A percentile compares a stretch with the other conserved stretches of the same genome.
Evolutionary conservation across 2,113 vertebrate species (phyloP).

Genomic region (Nyctibius bracteatus): DNA sequence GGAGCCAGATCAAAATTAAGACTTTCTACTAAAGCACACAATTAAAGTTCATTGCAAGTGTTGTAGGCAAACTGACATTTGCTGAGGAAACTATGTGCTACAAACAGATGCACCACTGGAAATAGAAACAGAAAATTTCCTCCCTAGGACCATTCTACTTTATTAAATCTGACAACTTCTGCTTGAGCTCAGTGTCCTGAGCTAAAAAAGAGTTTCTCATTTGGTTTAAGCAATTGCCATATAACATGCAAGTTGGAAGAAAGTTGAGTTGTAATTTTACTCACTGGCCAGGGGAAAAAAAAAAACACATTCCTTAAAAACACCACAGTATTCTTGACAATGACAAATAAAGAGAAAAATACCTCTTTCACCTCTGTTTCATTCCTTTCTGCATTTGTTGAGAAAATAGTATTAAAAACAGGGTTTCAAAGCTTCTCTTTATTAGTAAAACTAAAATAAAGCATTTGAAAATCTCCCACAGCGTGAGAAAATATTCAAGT

Average conservation of each 20-base stretch:
- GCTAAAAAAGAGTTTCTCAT: conserved; percentile 33
- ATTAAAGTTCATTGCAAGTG: conserved; percentile 70
- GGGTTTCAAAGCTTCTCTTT: neutral
- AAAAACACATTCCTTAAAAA: neutral
- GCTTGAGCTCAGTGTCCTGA: conserved; percentile 36
- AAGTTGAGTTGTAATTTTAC: conserved; percentile 41
- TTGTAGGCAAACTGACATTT: conserved; percentile 57
- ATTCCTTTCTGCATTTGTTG: neutral
- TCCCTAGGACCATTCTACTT: conserved; percentile 45
- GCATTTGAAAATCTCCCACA: neutral
- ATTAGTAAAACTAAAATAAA: neutral
- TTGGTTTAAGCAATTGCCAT: conserved; percentile 48
- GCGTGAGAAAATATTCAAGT: neutral
- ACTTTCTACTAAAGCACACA: conserved; percentile 68
- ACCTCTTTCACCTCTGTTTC: neutral
- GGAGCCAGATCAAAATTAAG: conserved; percentile 73
- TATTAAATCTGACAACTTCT: conserved; percentile 66
- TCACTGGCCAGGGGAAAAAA: neutral
- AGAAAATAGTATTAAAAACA: neutral
- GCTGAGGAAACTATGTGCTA: conserved; percentile 23
- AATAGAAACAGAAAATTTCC: conserved; percentile 57
- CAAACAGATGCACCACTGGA: conserved; percentile 68
- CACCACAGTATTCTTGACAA: neutral
- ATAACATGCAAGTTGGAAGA: neutral
- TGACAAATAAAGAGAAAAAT: neutral